Conservation (phyloP, 2,797 vertebrate genomes). For the Natrix natrix region DNA sequence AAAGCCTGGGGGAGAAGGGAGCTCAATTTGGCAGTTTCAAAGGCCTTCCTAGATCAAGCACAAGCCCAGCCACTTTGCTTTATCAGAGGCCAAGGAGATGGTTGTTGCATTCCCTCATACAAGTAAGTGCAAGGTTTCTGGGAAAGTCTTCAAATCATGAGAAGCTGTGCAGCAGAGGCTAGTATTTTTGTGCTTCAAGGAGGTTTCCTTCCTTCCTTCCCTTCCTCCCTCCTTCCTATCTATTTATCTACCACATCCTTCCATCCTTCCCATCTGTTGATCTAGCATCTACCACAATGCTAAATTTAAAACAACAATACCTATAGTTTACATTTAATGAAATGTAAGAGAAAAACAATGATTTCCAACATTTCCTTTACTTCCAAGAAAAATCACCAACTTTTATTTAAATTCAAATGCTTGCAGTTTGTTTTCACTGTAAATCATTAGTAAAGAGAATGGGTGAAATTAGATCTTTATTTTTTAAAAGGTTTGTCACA, state of each 20-base stretch:
- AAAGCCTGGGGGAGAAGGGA: neutral
- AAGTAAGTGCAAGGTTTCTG: neutral
- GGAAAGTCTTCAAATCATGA: neutral
- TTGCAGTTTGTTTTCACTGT: neutral
- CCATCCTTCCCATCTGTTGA: neutral
- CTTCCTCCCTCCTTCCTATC: neutral
- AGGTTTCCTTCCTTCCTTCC: neutral
- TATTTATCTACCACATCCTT: neutral
- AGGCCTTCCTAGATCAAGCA: neutral
- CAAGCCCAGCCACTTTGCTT: neutral
- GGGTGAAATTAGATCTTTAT: neutral
- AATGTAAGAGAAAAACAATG: neutral
- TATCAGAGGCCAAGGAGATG: neutral
- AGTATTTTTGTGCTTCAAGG: neutral
- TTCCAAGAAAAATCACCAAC: neutral
- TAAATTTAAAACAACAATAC: neutral
- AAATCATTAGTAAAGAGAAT: neutral
- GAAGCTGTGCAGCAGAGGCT: neutral
- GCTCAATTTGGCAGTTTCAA: neutral
- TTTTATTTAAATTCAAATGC: neutral
- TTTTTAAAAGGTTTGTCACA: neutral
- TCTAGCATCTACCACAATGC: neutral
- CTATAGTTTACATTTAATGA: neutral
- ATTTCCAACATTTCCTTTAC: neutral
- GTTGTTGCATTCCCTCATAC: neutral